These are phyloP conservation scores for Bubo scandiacus DNA, from an alignment of 2,113 vertebrate species.

Conservation along the genomic window DNA sequence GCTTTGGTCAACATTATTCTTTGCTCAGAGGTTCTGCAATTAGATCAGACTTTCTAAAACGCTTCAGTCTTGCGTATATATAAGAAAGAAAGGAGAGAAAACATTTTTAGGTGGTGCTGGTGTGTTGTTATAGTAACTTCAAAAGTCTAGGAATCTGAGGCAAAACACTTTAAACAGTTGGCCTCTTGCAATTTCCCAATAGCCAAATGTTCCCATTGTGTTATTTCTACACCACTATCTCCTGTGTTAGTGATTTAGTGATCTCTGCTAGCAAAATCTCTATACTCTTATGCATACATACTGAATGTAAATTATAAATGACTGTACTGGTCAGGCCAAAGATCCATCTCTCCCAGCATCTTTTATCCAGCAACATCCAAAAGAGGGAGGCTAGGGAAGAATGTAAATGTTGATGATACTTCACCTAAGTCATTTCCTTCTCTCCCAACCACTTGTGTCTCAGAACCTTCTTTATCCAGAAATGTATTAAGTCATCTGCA, in stretches of 20 bases:
- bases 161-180: neutral
- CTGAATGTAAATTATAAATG: neutral
- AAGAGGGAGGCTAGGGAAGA: neutral
- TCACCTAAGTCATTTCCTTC: neutral
- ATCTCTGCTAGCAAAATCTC: neutral
- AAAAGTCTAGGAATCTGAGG: neutral
- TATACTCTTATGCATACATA: neutral
- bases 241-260: neutral
- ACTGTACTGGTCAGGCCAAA: neutral
- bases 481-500: neutral
- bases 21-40: neutral
- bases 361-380: neutral
- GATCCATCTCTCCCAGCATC: neutral
- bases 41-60: constrained; percentile 31
- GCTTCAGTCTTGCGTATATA: neutral
- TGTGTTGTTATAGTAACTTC: constrained; percentile 52
- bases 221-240: neutral
- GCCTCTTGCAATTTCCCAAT: neutral
- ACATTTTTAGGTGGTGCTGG: neutral
- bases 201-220: neutral
- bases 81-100: neutral
- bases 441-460: neutral
- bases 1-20: constrained; percentile 29
- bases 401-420: neutral
- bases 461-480: neutral